phyloP scores from a whole-genome alignment of 2,888 invertebrate species.

The Drosophila rellima region DNA sequence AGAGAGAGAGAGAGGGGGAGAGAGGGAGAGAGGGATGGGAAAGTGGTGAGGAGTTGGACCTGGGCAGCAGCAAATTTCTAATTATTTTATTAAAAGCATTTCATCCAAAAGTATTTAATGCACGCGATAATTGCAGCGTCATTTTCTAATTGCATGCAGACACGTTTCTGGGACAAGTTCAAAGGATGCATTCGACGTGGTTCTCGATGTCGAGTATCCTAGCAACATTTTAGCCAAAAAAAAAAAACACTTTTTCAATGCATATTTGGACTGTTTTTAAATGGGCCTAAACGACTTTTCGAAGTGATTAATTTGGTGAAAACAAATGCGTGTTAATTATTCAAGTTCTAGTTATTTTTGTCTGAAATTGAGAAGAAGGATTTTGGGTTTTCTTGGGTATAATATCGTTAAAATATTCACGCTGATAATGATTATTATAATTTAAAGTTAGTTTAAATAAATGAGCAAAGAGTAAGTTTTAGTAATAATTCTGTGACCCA shows the following conservation, averaged over 20 bases:
- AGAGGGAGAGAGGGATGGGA: neutral
- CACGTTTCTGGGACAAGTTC: constrained; percentile 73
- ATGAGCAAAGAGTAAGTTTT: too few species aligned
- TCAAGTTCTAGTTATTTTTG: neutral
- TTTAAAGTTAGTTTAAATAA: too few species aligned
- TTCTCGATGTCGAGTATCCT: neutral
- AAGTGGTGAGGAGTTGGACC: neutral
- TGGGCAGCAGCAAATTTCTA: constrained; percentile 46
- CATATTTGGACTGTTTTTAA: neutral
- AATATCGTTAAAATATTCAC: neutral
- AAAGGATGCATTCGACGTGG: constrained; percentile 47
- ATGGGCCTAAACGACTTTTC: neutral
- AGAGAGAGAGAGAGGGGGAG: neutral
- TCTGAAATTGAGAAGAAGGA: neutral
- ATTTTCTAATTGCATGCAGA: constrained; percentile 46
- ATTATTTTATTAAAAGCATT: constrained; percentile 70
- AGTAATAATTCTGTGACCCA: too few species aligned
- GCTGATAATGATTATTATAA: too few species aligned
- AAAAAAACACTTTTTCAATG: neutral
- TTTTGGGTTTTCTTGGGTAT: neutral
- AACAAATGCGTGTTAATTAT: neutral
- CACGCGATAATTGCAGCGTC: constrained; percentile 63
- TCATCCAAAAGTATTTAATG: constrained; percentile 43
- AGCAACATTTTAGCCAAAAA: neutral
- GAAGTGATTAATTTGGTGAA: neutral